Base-by-base conservation (phyloP, 2,888 invertebrate species). In the Leptinotarsa peninsularis region DNA sequence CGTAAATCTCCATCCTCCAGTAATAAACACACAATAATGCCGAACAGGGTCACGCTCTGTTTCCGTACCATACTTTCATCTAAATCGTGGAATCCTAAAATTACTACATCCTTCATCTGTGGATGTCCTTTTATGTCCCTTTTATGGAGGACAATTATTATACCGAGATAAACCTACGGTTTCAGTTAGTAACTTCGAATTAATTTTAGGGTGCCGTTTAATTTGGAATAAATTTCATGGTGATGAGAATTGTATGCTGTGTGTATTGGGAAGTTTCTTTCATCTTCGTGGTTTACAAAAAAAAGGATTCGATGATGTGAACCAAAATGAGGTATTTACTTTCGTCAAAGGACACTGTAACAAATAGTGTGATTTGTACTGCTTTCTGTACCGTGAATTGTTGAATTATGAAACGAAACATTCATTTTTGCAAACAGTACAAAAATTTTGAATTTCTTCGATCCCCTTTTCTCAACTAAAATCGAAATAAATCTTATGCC, bases 91-190 rank as follows among this genome's bases (percentile, higher is more conserved):
- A 82, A 80, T 81, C 78, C 80, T 68, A 79, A 80, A 80, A 82
- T 82, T 80, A 82, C 82, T 73, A 75, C 82, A 79, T 82, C 80
- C 79, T 76, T 81, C 82, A 80, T 81, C 79, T 79, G 80, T 79
- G 82, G 78, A 80, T 78, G 80, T 76, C 80, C 79, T 73, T 81
- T 81, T 81, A 81, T 79, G 80, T 71, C 78, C 78, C 78, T 78
- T 82, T 82, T 81, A 82, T 81, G 71, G 80, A 67, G 76, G 76
- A 77, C 81, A 78, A 82, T 82, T 81, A 82, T 82, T 81, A 81
- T 77, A 81, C 79, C 75, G 79, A 76, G 76, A 78, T 74, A 79
- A 69, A 69, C 72, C 66, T 66, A 50, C 21, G 66, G 23, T 72
- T 17, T 69, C 58, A 50, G 66, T 70, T 66, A 71, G 71, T 67